Evolutionary conservation across 2,797 vertebrate species (phyloP), one percentile per base, ranked within the genome.

Genomic region (Numenius phaeopus): DNA sequence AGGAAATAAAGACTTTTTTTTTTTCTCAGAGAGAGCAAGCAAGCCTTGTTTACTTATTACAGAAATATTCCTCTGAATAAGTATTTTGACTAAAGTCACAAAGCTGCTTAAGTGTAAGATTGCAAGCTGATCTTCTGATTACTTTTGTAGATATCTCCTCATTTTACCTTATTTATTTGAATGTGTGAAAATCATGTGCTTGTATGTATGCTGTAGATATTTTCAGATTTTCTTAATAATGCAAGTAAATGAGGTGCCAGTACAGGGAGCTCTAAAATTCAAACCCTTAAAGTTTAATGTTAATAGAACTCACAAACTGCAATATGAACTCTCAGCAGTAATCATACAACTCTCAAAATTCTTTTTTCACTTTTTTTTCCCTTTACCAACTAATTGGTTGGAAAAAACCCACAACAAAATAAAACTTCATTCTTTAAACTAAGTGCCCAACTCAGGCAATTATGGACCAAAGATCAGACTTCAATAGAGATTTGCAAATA

Each of bases 1-100:
- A 67, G 37, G 76, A 85, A 62, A 67, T 15, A 75, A 40, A 72
- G 26, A 42, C 23, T 19, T 44, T 32, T 83, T 50, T 37, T 91
- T 66, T 70, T 46, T 17, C 37, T 90, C 18, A 30, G 6, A 55
- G 44, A 46, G 52, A 79, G 29, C 24, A 90, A 87, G 17, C 1
- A 62, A 79, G n/a, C 11, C 6, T 72, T 42, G 61, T 78, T 70
- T 79, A 71, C 37, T 67, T 79, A 20, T 46, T 55, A 24, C 10
- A 70, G 44, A 96, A 93, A 57, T 89, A 84, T 40, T 84, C 32
- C 11, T 89, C 72, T 82, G 77, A 79, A 67, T 47, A 82, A 69
- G 58, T 91, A 88, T 90, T 95, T 79, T 78, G 39, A 79, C 83
- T 75, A 29, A 62, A 94, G 55, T 85, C 73, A 73, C 58, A 96